A percentile compares a stretch with the other conserved stretches of the same genome.
phyloP scores from a whole-genome alignment of 2,888 invertebrate genomes.

The Chaitophorus viminalis region DNA sequence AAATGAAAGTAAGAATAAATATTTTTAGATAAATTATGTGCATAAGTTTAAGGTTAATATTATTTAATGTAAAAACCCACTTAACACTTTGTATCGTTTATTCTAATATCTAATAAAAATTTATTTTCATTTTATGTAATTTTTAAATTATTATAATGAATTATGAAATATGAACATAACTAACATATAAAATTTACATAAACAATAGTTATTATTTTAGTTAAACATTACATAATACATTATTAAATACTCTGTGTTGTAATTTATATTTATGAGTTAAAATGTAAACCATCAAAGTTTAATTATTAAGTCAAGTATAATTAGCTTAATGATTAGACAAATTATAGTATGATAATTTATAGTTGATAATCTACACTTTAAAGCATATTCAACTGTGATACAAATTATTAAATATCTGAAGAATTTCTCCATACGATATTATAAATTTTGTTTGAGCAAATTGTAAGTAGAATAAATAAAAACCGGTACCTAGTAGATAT shows the following conservation, averaged over 20 bases:
- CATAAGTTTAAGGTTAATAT: too few species aligned
- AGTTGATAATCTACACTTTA: not conserved
- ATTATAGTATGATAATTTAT: not conserved
- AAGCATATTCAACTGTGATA: not conserved
- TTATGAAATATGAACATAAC: not conserved
- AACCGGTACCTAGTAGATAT: not conserved
- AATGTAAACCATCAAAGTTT: not conserved
- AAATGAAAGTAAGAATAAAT: too few species aligned
- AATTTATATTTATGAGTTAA: not conserved
- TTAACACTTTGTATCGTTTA: too few species aligned
- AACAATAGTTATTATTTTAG: too few species aligned
- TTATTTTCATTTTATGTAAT: not conserved
- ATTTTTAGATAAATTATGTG: too few species aligned
- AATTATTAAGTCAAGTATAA: too few species aligned
- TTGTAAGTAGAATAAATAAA: not conserved
- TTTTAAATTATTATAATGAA: not conserved
- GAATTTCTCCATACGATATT: too few species aligned
- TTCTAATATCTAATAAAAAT: not conserved
- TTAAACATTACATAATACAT: too few species aligned
- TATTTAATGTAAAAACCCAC: too few species aligned
- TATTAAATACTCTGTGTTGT: not conserved
- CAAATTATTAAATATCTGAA: not conserved
- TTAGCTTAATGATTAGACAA: not conserved
- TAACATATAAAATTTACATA: too few species aligned
- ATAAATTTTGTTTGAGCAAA: not conserved